A percentile compares a stretch with the other conserved stretches of the same genome.
These are phyloP conservation scores for Ciconia nigra DNA, from an alignment of 2,797 vertebrate genomes.

Conservation along the genomic window DNA sequence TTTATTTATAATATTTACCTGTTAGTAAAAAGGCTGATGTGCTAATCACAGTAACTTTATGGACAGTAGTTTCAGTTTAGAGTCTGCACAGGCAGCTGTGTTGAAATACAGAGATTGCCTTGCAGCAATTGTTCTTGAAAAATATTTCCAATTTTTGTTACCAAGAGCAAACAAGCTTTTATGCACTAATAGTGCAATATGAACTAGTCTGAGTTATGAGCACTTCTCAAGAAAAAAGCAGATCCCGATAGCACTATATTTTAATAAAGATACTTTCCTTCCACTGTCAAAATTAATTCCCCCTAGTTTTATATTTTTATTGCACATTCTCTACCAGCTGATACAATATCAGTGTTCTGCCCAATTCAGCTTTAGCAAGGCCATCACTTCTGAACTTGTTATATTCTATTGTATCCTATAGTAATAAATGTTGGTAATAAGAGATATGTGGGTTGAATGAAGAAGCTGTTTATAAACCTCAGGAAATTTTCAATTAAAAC, in stretches of 20 bases:
- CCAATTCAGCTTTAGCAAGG: not conserved
- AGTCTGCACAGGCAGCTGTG: not conserved
- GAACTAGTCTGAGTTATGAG: constrained; percentile 21
- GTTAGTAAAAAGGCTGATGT: not conserved
- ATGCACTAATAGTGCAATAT: constrained; percentile 13
- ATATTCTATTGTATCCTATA: not conserved
- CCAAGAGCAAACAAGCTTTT: constrained; percentile 6
- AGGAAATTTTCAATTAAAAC: not conserved
- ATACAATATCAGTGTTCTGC: not conserved
- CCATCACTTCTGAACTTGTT: not conserved
- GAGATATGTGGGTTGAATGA: not conserved
- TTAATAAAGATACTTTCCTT: constrained; percentile 9
- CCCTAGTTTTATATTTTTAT: not conserved
- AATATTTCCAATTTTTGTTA: not conserved
- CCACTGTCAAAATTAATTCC: not conserved
- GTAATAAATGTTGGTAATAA: not conserved
- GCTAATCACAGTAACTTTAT: not conserved
- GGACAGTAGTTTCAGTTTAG: not conserved
- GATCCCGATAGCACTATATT: not conserved
- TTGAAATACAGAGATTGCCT: not conserved
- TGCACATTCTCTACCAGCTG: not conserved
- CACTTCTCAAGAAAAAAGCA: not conserved
- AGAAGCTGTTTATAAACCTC: not conserved
- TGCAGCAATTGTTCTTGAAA: not conserved
- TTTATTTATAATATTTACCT: not conserved